Evolutionary conservation across 2,888 invertebrate genomes (phyloP).

Genomic region (Ecdyonurus torrentis): DNA sequence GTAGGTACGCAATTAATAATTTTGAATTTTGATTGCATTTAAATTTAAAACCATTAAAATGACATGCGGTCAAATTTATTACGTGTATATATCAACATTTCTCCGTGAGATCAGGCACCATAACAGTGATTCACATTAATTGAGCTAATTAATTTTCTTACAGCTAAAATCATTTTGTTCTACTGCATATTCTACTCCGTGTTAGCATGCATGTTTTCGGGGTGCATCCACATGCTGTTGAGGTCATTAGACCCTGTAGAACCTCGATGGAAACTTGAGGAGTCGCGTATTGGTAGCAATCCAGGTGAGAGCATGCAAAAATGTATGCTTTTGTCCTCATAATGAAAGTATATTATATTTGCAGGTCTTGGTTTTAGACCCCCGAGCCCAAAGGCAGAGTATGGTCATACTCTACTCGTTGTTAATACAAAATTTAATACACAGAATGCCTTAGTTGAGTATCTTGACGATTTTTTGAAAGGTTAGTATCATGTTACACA

Average conservation of each 20-base stretch:
- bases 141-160: constrained; percentile 22
- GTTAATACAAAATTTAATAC: constrained; percentile 30
- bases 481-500: constrained; percentile 29
- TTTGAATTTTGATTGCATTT: too few species aligned
- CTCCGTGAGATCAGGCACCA: too few species aligned
- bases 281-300: constrained; percentile 5
- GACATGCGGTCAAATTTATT: too few species aligned
- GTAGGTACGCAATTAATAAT: too few species aligned
- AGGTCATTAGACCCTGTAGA: constrained; percentile 39
- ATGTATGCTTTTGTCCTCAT: background rate
- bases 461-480: constrained; percentile 36
- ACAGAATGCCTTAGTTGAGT: constrained; percentile 31
- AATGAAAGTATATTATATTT: constrained; percentile 12
- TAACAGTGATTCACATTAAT: background rate
- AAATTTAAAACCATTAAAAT: too few species aligned
- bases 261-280: constrained; percentile 2
- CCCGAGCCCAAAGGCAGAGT: constrained; percentile 28
- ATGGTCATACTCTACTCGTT: constrained; percentile 39
- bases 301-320: constrained; percentile 4
- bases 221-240: constrained; percentile 71
- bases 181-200: constrained; percentile 76
- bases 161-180: constrained; percentile 69
- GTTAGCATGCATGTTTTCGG: constrained; percentile 66
- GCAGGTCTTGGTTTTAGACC: constrained; percentile 50
- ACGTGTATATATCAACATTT: too few species aligned